Percentiles rank a stretch among this genome's conserved stretches.
These are phyloP conservation scores for Ptychochromis oligacanthus DNA, from an alignment of 2,113 vertebrate genomes.

Conservation along the genomic window DNA sequence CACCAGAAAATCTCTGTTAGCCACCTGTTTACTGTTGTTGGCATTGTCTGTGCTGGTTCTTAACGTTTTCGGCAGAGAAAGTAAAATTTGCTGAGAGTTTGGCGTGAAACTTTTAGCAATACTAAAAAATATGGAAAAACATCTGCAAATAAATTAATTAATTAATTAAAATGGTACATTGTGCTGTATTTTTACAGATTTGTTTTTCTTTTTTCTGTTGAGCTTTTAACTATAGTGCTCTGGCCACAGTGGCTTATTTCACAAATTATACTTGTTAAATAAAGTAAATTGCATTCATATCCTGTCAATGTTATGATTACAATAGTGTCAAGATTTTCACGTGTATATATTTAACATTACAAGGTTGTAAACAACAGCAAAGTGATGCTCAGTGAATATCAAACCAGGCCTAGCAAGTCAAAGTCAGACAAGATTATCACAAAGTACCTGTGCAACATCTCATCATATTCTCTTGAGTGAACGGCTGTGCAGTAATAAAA, in stretches of 20 bases:
- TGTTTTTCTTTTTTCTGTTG: too few relatives aligned
- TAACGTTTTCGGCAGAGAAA: neutral
- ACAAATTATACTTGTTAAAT: too few relatives aligned
- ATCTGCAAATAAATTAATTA: too few relatives aligned
- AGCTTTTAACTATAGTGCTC: neutral
- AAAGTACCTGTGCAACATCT: conserved; percentile 22
- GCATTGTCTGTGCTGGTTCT: neutral
- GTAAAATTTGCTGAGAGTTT: neutral
- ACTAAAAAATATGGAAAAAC: too few relatives aligned
- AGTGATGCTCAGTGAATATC: neutral
- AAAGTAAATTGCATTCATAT: too few relatives aligned
- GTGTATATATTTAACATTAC: neutral
- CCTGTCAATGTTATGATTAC: too few relatives aligned
- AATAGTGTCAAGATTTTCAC: too few relatives aligned
- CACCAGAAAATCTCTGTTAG: neutral
- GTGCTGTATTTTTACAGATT: too few relatives aligned
- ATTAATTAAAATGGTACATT: too few relatives aligned
- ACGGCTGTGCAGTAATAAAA: conserved; percentile 57
- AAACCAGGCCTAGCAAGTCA: neutral
- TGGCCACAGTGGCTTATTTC: too few relatives aligned
- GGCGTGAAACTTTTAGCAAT: neutral
- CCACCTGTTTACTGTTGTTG: neutral
- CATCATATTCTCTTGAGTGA: conserved; percentile 50
- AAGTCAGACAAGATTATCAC: conserved; percentile 21
- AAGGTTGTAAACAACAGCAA: neutral